Base-by-base conservation (phyloP, 2,113 vertebrate genomes). In the Pleuronectes platessa region DNA sequence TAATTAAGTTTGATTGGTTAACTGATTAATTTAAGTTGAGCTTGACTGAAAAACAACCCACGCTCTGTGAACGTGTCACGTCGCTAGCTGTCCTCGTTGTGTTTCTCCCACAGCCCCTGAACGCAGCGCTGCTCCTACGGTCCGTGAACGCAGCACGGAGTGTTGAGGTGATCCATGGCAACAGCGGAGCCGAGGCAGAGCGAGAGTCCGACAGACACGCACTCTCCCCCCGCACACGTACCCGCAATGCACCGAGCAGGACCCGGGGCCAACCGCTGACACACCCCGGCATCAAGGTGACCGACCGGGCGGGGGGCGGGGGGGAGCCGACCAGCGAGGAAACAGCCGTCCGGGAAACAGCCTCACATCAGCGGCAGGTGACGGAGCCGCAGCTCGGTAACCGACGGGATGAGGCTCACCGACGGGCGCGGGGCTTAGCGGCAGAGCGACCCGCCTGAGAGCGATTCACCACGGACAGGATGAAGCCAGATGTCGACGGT, bases 131-230 rank as follows among this genome's bases (percentile, higher is more conserved):
- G 72, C 76, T 92, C 89, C 89, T 85, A 86, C 68, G 61, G 71
- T 71, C 61, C 86, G 56, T 90, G 91, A 91, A 90, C 79, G 90
- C 89, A 91, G 86, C 93, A 90, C 82, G 2, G 27, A 92, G 75
- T 93, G 94, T 95, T 94, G 93, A 92, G 85, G 90, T 85, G 93
- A 93, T 93, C 94, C 94, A 95, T 95, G 94, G 94, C 91, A 95
- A 95, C 94, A 94, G 90, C 76, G 82, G 65, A 74, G 82, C 73
- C 76, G 86, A 76, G 54, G 18, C 61, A 81, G 82, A 31, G 82
- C 67, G 63, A 24, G 20, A 76, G 65, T 67, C 74, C 35, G 76
- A 75, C 76, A 31, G 86, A 5, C 61, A 21, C 49, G 2, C 58
- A 42, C 68, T 5, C 75, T 70, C 70, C 21, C 79, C n/a, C 54